These are phyloP conservation scores for Metellina segmentata DNA, from an alignment of 2,888 invertebrate species.

Conservation along the genomic window DNA sequence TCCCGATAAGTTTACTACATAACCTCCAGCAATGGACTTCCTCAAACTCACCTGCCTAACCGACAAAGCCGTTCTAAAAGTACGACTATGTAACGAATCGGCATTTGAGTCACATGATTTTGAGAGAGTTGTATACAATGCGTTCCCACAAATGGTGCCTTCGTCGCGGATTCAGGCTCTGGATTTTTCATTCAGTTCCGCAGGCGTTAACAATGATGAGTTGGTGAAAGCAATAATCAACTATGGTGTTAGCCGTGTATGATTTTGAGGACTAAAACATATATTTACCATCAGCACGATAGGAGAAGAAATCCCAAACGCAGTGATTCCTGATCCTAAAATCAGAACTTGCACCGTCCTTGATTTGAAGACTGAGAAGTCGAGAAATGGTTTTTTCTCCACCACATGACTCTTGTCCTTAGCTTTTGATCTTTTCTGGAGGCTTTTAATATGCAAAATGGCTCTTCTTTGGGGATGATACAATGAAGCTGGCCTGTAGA, in stretches of 20 bases:
- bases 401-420: conserved; percentile 50
- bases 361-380: conserved; percentile 91
- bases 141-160: too few species aligned
- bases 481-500: conserved; percentile 73
- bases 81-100: too few species aligned
- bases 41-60: too few species aligned
- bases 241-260: not conserved
- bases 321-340: conserved; percentile 89
- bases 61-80: too few species aligned
- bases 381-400: conserved; percentile 88
- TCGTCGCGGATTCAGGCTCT: too few species aligned
- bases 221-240: too few species aligned
- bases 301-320: conserved; percentile 92
- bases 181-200: too few species aligned
- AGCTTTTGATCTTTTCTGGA: conserved; percentile 63
- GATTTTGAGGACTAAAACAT: not conserved
- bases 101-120: too few species aligned
- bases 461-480: conserved; percentile 77
- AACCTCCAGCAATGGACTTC: too few species aligned
- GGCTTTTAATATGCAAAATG: conserved; percentile 76
- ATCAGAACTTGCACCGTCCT: conserved; percentile 91
- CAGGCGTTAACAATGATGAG: too few species aligned
- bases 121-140: too few species aligned
- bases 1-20: too few species aligned
- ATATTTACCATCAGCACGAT: conserved; percentile 87